Evolutionary conservation across 53 echinoderm and acorn worm species (phyloP), one percentile per base, ranked within the genome.

Genomic region (Actinopyga echinites): DNA sequence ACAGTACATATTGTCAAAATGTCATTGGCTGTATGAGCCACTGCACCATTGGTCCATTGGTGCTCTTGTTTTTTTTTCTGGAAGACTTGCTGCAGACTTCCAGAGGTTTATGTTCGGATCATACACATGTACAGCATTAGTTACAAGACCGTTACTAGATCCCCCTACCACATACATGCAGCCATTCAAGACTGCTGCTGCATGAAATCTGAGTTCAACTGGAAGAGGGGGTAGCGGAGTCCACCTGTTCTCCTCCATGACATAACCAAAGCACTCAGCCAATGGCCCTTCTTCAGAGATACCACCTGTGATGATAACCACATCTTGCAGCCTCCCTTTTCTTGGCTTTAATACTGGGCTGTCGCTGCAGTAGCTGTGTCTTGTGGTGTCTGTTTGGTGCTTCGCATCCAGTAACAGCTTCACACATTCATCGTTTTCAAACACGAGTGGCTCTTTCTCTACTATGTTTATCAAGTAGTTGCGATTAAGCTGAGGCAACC

Each of bases 321-420:
- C 97, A 62, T 96, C 97, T 36, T 92, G 94, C 25, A 96, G 61
- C 56, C 94, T 87, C 28, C 97, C 97, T 79, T 96, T 96, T 4
- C 97, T 93, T 5, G 97, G 97, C 66, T 94, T 96, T 84, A 96
- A 56, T 17, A 96, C 97, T 2, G 97, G 97, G 58, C 97, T 96
- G 82, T 96, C 97, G n/a, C 93, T 94, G 34, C 97, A 96, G 87
- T 96, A 96, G 64, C 97, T 96, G 26, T 88, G 49, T 64, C 97
- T 92, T 9, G 97, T 91, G 1, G 97, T 96, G 81, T 94, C 93
- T 10, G 96, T 96, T 64, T 96, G 97, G 34, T 94, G 94, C 44
- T 90, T 87, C 56, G 97, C 97, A 55, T 96, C 97, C 23, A 90
- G 86, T 1, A 93, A 75, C 79, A 94, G 81, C 56, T 86, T 85